Conservation (phyloP, 2,113 vertebrate species). For the Sporophila hypoxantha region DNA sequence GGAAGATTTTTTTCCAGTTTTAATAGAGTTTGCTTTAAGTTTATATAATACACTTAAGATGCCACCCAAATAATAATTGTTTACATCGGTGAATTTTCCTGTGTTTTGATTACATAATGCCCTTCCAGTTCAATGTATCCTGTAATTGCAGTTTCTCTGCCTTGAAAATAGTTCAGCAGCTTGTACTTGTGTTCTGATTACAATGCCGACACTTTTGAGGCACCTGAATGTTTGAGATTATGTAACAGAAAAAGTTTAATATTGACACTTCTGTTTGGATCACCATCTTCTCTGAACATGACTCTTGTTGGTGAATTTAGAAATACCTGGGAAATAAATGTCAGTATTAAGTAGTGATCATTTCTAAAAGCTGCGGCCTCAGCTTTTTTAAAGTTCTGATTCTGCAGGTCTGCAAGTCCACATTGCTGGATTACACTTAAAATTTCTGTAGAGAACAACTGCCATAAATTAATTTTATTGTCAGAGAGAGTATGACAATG, state of each 20-base stretch:
- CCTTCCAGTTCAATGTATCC: slow-evolving; percentile 55
- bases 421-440: background rate
- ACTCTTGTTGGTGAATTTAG: background rate
- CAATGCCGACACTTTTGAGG: background rate
- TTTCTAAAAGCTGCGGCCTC: background rate
- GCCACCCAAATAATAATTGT: background rate
- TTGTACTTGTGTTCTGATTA: background rate
- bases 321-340: background rate
- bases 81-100: background rate
- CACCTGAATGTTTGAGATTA: background rate
- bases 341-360: background rate
- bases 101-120: slow-evolving; percentile 2
- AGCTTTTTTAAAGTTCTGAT: slow-evolving; percentile 1
- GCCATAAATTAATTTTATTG: background rate
- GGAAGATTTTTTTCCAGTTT: slow-evolving; percentile 65
- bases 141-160: background rate
- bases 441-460: background rate
- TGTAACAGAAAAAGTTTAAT: background rate
- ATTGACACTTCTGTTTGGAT: background rate
- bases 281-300: background rate
- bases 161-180: background rate
- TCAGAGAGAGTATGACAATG: background rate
- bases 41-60: background rate
- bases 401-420: background rate
- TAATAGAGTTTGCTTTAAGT: slow-evolving; percentile 28